phyloP scores from a whole-genome alignment of 2,888 invertebrate genomes.

The Poecilobothrus nobilitatus region DNA sequence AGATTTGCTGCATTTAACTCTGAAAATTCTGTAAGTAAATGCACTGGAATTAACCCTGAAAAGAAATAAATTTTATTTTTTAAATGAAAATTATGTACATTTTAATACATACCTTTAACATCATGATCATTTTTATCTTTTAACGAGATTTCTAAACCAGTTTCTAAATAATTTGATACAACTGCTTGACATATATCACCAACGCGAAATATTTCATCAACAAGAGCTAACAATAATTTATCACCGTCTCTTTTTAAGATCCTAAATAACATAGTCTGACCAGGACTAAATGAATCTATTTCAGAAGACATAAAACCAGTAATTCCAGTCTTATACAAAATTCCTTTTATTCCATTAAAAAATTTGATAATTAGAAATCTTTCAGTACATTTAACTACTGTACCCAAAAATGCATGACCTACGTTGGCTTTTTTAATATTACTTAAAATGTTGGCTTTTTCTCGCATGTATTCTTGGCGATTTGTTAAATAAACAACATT shows the following conservation, averaged over 20 bases:
- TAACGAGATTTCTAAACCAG: conserved; percentile 41
- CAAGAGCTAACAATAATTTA: conserved; percentile 32
- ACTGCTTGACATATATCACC: conserved; percentile 37
- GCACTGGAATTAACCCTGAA: conserved; percentile 40
- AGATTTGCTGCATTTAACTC: conserved; percentile 35
- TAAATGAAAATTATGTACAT: conserved; percentile 9
- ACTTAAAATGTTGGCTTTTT: conserved; percentile 47
- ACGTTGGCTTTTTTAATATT: conserved; percentile 46
- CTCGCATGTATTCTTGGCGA: conserved; percentile 55
- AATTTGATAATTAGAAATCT: conserved; percentile 37
- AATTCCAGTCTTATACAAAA: conserved; percentile 33
- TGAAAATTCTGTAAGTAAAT: conserved; percentile 35
- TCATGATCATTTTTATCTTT: conserved; percentile 23
- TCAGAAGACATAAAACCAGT: conserved; percentile 26
- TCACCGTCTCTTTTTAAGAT: conserved; percentile 29
- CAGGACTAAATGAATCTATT: conserved; percentile 29
- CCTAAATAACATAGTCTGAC: conserved; percentile 38
- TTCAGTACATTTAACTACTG: conserved; percentile 34
- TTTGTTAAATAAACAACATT: conserved; percentile 53
- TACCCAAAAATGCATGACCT: conserved; percentile 42
- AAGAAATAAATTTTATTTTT: conserved; percentile 14
- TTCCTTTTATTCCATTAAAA: conserved; percentile 41
- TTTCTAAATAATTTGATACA: conserved; percentile 32
- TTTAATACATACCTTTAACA: conserved; percentile 24
- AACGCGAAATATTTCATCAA: conserved; percentile 33